These are phyloP conservation scores for Grus americana DNA, from an alignment of 2,113 vertebrate species.

Conservation along the genomic window DNA sequence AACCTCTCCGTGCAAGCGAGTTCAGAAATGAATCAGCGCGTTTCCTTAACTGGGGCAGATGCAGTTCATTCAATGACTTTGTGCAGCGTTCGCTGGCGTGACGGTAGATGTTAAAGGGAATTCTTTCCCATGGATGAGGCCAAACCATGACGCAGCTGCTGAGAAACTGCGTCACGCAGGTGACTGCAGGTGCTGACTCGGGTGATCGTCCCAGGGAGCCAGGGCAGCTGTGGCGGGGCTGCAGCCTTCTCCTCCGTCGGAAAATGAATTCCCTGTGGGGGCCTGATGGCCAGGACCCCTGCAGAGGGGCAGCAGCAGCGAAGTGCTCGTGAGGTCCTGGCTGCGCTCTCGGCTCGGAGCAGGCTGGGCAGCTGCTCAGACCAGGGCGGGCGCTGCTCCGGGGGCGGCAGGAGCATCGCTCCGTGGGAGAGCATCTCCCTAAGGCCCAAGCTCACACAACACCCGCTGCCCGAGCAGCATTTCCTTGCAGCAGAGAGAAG, in stretches of 20 bases:
- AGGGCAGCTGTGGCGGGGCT: neutral
- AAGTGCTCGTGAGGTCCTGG: accelerated
- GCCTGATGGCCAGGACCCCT: accelerated
- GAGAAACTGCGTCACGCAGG: neutral
- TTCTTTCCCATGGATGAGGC: neutral
- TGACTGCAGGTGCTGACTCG: neutral
- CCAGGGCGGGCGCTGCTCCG: too few species aligned
- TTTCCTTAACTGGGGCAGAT: neutral
- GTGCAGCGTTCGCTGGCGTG: neutral
- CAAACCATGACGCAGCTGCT: too few species aligned
- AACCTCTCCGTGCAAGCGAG: neutral
- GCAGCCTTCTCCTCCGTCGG: accelerated
- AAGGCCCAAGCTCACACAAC: accelerated
- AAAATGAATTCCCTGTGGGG: accelerated
- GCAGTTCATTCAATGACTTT: neutral
- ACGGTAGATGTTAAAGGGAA: neutral
- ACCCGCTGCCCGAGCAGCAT: neutral
- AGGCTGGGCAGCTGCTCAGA: too few species aligned
- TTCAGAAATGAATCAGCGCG: neutral
- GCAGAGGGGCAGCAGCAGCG: too few species aligned
- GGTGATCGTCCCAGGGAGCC: neutral
- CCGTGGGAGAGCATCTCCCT: accelerated
- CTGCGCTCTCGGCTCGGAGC: too few species aligned
- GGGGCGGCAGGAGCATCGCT: too few species aligned
- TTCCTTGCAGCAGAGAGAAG: neutral